Evolutionary conservation across 2,113 vertebrate genomes (phyloP).

Genomic region (Rhinolophus sinicus): DNA sequence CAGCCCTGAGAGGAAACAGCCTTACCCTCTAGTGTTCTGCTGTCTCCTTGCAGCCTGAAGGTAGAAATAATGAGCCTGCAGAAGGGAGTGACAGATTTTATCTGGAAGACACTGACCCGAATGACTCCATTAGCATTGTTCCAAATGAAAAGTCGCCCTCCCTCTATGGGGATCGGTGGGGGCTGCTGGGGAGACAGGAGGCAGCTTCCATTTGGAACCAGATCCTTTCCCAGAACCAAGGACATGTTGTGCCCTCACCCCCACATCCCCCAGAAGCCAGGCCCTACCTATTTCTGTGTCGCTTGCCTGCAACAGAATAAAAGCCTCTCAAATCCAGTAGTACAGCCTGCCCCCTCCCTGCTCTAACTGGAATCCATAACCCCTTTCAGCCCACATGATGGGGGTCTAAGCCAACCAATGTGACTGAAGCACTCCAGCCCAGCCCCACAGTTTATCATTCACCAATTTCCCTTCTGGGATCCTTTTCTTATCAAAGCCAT

Average conservation of each 20-base stretch:
- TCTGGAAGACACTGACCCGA: conserved; percentile 56
- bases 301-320: background rate
- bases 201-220: conserved; percentile 38
- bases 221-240: conserved; percentile 58
- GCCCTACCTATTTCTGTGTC: background rate
- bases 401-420: rapidly evolving
- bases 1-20: conserved; percentile 6
- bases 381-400: background rate
- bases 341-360: rapidly evolving
- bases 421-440: background rate
- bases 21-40: background rate
- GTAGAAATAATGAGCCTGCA: conserved; percentile 75
- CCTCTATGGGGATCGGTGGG: background rate
- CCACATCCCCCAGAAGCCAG: background rate
- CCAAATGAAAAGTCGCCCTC: conserved; percentile 68
- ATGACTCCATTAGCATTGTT: conserved; percentile 77
- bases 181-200: background rate
- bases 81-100: conserved; percentile 78
- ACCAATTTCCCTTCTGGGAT: background rate
- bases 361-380: background rate
- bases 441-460: background rate
- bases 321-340: background rate
- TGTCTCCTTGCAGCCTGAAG: conserved; percentile 63
- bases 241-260: background rate
- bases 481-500: conserved; percentile 15